Base-by-base conservation (phyloP, 2,113 vertebrate genomes). In the Xerus inauris region DNA sequence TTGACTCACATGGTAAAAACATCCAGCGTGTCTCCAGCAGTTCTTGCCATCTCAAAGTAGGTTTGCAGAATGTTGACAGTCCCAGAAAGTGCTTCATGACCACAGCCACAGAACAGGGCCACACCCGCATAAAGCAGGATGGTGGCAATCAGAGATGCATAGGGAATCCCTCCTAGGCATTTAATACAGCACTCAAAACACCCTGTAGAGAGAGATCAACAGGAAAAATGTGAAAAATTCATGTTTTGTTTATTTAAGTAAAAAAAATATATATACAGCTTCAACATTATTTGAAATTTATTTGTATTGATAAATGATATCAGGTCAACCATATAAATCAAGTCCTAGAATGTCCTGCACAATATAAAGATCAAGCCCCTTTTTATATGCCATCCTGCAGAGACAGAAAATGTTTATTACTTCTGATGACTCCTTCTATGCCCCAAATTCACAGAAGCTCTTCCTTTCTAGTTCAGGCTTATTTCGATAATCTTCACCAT, bases 121-220 rank as follows among this genome's bases (percentile, higher is more conserved):
- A 99, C 99, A 0, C 99, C 99, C 11, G 99, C 99, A 0, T 99
- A 99, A 40, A 99, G 99, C 98, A 99, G 98, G 98, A 99, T 99
- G 97, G 99, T 99, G 87, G 99, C 99, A 28, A 99, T 99, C 92
- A 99, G 98, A 38, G 99, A 99, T 0, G 99, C 99, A 1, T 99
- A 99, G 1, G 99, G 99, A 97, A 99, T 99, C 59, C 99, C 99
- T n/a, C 99, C 99, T 98, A 99, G 98, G 98, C 99, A 99, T 98
- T 99, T 99, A 98, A 99, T 99, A 97, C 99, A 99, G 98, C 99
- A 99, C 96, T 99, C 99, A 0, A 99, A 99, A 98, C 99, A 99
- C 97, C 99, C 99, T 99, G 96, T 19, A 76, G 14, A 90, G 47
- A 76, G 14, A 90, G 47, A 95, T 16, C 51, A 72, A 72, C 26